Evolutionary conservation across 2,113 vertebrate species (phyloP).

Genomic region (Ophthalmolycus amberensis): DNA sequence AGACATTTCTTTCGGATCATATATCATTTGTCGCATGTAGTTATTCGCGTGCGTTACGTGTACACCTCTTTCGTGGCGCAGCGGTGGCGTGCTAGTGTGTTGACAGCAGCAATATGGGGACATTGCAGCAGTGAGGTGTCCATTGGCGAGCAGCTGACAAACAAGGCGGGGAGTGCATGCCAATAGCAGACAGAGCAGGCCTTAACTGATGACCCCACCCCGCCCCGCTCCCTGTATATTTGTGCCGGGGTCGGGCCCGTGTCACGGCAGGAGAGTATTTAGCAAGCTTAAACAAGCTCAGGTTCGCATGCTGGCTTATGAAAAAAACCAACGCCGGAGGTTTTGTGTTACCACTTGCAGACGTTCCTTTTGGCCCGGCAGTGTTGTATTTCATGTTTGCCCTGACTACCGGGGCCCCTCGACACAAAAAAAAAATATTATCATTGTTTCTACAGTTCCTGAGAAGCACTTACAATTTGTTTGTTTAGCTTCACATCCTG

Average conservation of each 20-base stretch:
- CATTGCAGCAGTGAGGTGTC: slow-evolving; percentile 66
- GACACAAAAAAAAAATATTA: slow-evolving; percentile 17
- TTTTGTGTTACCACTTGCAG: slow-evolving; percentile 65
- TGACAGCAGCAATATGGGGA: slow-evolving; percentile 75
- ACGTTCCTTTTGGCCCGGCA: slow-evolving; percentile 36
- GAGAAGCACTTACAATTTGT: slow-evolving; percentile 61
- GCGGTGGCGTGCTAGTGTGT: slow-evolving; percentile 55
- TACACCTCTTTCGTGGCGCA: slow-evolving; percentile 3
- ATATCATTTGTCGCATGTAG: slow-evolving; percentile 52
- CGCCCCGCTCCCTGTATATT: slow-evolving; percentile 63
- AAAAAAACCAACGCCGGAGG: slow-evolving; percentile 44
- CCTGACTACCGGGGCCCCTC: slow-evolving; percentile 39
- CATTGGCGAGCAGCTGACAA: slow-evolving; percentile 79
- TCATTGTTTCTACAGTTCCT: slow-evolving; percentile 74
- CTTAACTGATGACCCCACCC: slow-evolving; percentile 80
- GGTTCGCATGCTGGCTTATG: slow-evolving; percentile 55
- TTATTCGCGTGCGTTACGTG: slow-evolving; percentile 23
- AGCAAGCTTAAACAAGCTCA: slow-evolving; percentile 78
- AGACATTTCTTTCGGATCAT: slow-evolving; percentile 42
- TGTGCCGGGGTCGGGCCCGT: slow-evolving; percentile 61
- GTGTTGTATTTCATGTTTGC: slow-evolving; percentile 64
- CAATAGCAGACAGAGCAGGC: slow-evolving; percentile 62
- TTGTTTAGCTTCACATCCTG: slow-evolving; percentile 73
- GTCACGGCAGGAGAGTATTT: slow-evolving; percentile 75
- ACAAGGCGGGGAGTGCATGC: slow-evolving; percentile 69